Base-by-base conservation (phyloP, 2,888 invertebrate genomes). In the Neoscelio sp. region DNA sequence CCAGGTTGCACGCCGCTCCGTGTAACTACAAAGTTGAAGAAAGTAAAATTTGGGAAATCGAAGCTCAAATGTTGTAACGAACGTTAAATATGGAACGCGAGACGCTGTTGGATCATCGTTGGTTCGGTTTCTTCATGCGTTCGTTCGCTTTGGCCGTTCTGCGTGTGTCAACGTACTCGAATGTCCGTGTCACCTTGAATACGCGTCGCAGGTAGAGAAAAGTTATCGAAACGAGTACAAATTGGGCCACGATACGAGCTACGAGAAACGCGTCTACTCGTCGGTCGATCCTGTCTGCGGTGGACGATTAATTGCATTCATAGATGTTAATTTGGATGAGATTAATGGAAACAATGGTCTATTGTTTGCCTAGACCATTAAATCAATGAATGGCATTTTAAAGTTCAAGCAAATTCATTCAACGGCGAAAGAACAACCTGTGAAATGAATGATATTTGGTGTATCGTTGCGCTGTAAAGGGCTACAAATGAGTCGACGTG, bases 101-200 rank as follows among this genome's bases (percentile, higher is more conserved):
- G 7, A 18, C 40, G 15, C 17, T 17, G 40, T 40, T 10, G 44
- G 20, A 17, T 35, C 46, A 18, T 54, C 58, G 40, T 18, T 10
- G 52, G 35, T 54, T 48, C 20, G 13, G 44, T 60, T 62, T 68
- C 48, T 62, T 23, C 40, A 15, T 30, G 48, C 60, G 71, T 56
- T 33, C 52, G 71, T 20, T 50, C 62, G 50, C 44, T 58, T 18
- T 40, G 56, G 58, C 52, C 18, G 68, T 60, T 44, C 67, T 56
- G 62, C 68, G 71, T 68, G 71, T 76, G 80, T 80, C 80, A 80
- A 80, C 73, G 80, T 58, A 76, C 80, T 71, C 76, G 76, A 67
- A 50, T 77, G 80, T 73, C 79, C 79, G 75, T 67, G 75, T 75
- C 67, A 76, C 80, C 80, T 76, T 80, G 80, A 76, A 67, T 67